Evolutionary conservation across 2,888 invertebrate species (phyloP).

Genomic region (Adelognathus sp.): DNA sequence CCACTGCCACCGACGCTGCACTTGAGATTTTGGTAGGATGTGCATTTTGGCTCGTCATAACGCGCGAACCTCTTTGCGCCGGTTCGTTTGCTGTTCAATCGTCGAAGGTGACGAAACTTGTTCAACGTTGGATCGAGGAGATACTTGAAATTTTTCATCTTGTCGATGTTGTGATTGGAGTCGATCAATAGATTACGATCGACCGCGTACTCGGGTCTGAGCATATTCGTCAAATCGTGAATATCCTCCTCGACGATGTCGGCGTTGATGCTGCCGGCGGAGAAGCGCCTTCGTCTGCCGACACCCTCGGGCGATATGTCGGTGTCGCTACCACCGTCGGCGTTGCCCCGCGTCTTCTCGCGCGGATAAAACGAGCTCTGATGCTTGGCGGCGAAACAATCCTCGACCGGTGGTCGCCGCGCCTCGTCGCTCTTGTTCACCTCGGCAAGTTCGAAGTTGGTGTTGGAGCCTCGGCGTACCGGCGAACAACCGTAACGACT

Average conservation of each 20-base stretch:
- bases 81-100: conserved; percentile 71
- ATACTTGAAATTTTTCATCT: conserved; percentile 75
- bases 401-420: conserved; percentile 71
- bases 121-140: conserved; percentile 76
- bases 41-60: conserved; percentile 72
- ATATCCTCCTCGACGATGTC: conserved; percentile 76
- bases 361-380: conserved; percentile 63
- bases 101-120: conserved; percentile 74
- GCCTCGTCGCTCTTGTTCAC: conserved; percentile 72
- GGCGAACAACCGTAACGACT: conserved; percentile 77
- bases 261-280: conserved; percentile 52
- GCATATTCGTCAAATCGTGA: conserved; percentile 76
- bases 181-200: conserved; percentile 76
- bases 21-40: conserved; percentile 76
- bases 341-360: conserved; percentile 64
- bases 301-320: conserved; percentile 74
- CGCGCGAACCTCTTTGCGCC: conserved; percentile 50
- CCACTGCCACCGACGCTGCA: conserved; percentile 64
- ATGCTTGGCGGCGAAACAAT: conserved; percentile 75
- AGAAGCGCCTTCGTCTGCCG: conserved; percentile 60
- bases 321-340: conserved; percentile 66
- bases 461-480: conserved; percentile 72
- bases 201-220: conserved; percentile 75
- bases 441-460: conserved; percentile 75
- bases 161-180: conserved; percentile 78